Evolutionary conservation across 2,797 vertebrate species (phyloP).

Genomic region (Bradypus variegatus): DNA sequence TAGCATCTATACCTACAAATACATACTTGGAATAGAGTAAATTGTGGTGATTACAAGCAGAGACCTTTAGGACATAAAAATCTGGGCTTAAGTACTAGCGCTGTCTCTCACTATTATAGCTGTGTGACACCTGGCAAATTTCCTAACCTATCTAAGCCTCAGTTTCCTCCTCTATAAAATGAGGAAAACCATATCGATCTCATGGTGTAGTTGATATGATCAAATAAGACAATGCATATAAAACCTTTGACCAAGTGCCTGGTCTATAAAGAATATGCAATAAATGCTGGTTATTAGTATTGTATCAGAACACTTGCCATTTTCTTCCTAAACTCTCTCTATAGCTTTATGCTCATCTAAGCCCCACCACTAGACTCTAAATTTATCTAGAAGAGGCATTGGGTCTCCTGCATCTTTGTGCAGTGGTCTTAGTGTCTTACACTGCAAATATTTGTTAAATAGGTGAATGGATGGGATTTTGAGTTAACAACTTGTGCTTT

Average conservation of each 20-base stretch:
- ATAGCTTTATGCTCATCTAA: neutral
- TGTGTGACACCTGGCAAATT: neutral
- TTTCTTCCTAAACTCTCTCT: neutral
- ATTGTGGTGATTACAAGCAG: neutral
- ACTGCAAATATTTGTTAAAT: neutral
- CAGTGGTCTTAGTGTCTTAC: neutral
- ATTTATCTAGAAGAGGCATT: neutral
- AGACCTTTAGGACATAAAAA: neutral
- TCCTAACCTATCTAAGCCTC: neutral
- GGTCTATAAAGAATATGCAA: neutral
- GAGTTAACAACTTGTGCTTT: neutral
- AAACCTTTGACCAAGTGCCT: neutral
- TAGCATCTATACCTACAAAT: neutral
- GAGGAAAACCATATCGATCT: neutral
- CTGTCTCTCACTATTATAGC: neutral
- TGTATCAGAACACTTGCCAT: neutral
- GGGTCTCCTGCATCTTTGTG: neutral
- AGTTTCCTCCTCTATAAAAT: conserved; percentile 5
- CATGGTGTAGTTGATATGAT: neutral
- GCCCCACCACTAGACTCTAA: neutral
- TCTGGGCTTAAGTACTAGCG: neutral
- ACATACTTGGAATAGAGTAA: neutral
- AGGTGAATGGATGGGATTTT: neutral
- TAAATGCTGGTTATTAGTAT: neutral
- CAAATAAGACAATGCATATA: neutral